Conservation (phyloP, 2,797 vertebrate genomes). For the Bradypodion pumilum region DNA sequence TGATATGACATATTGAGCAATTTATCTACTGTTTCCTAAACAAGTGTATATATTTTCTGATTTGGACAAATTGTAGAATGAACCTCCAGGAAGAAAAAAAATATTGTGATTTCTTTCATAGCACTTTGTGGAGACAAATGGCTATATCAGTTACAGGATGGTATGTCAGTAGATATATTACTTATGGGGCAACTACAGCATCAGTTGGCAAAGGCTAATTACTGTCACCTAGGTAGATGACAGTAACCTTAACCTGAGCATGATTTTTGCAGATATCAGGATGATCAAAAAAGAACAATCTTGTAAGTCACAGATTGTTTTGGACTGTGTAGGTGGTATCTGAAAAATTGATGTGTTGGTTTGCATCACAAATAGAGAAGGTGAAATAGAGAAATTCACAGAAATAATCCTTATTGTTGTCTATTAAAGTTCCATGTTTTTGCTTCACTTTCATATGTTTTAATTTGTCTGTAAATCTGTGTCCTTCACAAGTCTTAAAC, state of each 20-base stretch:
- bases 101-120: not conserved
- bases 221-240: not conserved
- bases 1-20: not conserved
- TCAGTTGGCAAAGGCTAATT: conserved; percentile 2
- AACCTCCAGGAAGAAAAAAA: not conserved
- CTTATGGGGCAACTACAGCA: not conserved
- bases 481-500: not conserved
- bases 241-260: not conserved
- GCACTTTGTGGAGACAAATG: not conserved
- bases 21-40: not conserved
- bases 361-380: too few relatives aligned
- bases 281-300: not conserved
- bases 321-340: too few relatives aligned
- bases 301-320: not conserved
- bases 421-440: not conserved
- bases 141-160: not conserved
- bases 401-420: too few relatives aligned
- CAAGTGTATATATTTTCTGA: not conserved
- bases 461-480: not conserved
- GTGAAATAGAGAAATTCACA: not conserved
- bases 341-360: not conserved
- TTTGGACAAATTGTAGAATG: conserved; percentile 6
- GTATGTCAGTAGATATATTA: not conserved
- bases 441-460: not conserved
- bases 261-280: not conserved